Evolutionary conservation across 2,797 vertebrate genomes (phyloP), one percentile per base, ranked within the genome.

Genomic region (Falco berigora): DNA sequence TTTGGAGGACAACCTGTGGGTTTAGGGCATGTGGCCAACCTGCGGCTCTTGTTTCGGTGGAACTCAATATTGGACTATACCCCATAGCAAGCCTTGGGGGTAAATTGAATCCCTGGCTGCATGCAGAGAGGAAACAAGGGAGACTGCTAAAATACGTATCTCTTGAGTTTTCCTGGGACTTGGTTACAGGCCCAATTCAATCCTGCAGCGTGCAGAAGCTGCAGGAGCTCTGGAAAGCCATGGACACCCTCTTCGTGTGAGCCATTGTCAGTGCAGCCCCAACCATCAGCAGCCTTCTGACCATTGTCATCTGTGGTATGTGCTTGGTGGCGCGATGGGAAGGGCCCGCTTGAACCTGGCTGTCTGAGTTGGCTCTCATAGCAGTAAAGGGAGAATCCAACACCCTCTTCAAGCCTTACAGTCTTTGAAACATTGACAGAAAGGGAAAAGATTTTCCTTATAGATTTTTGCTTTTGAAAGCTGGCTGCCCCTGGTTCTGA

Each of bases 301-400:
- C 8, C 14, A 0, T 21, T 64, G 50, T 30, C 55, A 28, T 13
- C 44, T 4, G 4, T 27, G 10, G 9, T 5, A 1, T 16, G 24
- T 21, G 38, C 56, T 44, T 49, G 40, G 38, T 3, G 12, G 28
- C 30, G 42, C 1, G 2, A 21, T 36, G 27, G 63, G 46, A 49
- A 81, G 14, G 40, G 22, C 30, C 49, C 10, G 4, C 34, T 55
- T 3, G 1, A 74, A 21, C 49, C 36, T 53, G n/a, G 2, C 4
- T 16, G 18, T 47, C 59, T 55, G 49, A n/a, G 18, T 56, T 68
- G 61, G 7, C 52, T 83, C 40, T 90, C 9, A 3, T 7, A 62
- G 44, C n/a, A 77, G 10, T 27, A 9, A 64, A 49, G 12, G 23
- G 34, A 49, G 47, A 88, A 17, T 28, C 12, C 25, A 61, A 12